A percentile compares a stretch with the other conserved stretches of the same genome.
phyloP scores from a whole-genome alignment of 1,140 invertebrate species.

The Bombus impatiens region DNA sequence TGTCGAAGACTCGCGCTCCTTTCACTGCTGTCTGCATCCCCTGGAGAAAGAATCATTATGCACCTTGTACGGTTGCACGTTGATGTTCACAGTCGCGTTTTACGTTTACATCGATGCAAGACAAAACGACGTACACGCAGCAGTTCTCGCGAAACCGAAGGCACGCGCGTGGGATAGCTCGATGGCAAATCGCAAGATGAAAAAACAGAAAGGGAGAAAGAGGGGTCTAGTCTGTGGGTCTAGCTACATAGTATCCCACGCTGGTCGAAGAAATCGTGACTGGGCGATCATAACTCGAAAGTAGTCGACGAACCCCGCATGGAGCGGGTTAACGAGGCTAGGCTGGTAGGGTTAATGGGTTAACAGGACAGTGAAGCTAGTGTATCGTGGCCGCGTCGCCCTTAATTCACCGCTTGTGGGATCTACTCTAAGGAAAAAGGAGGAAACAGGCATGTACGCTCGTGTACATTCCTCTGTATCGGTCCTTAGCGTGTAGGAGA shows the following conservation, averaged over 20 bases:
- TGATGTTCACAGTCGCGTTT: neutral
- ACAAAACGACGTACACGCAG: neutral
- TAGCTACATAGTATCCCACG: constrained; percentile 54
- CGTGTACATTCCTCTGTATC: constrained; percentile 29
- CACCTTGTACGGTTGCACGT: too few relatives aligned
- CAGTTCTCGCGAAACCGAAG: constrained; percentile 3
- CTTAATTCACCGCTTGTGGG: constrained; percentile 69
- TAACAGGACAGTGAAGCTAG: constrained; percentile 67
- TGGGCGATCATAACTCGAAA: constrained; percentile 66
- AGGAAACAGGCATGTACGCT: neutral
- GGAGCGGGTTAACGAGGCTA: constrained; percentile 66
- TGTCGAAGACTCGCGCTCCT: neutral
- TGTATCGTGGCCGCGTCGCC: constrained; percentile 61
- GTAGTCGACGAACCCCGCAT: constrained; percentile 51
- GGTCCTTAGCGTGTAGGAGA: neutral
- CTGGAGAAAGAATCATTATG: neutral
- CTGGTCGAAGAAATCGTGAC: constrained; percentile 63
- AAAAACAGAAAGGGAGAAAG: neutral
- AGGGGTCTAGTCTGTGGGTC: too few relatives aligned
- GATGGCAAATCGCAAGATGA: neutral
- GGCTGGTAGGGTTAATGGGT: constrained; percentile 68
- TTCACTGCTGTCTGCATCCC: neutral
- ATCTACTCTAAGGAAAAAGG: constrained; percentile 46
- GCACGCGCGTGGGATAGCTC: constrained; percentile 17
- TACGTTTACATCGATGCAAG: too few relatives aligned